Evolutionary conservation across 2,113 vertebrate species (phyloP), one percentile per base, ranked within the genome.

Genomic region (Peromyscus leucopus): DNA sequence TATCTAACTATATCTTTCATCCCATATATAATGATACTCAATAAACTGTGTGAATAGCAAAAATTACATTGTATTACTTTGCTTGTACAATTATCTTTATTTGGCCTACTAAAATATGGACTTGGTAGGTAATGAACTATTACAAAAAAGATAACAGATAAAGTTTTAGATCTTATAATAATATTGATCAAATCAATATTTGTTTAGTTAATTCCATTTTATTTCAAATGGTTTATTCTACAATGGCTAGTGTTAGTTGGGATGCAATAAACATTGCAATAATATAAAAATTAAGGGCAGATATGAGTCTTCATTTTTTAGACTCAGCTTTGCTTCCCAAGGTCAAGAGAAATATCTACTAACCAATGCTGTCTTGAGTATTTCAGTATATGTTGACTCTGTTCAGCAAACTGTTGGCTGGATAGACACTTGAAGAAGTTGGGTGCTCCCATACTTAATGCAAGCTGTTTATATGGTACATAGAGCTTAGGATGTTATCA

Each of bases 161-260:
- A 65, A 88, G 69, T 61, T 61, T 80, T 65, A 59, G 80, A 82
- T 87, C 55, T 91, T 63, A 72, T 69, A 82, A 48, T 78, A 89
- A 67, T 22, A 26, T 71, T 92, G 57, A 55, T 75, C 26, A 48
- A 79, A n/a, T 76, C 55, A 84, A 74, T 57, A 84, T 55, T 75
- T n/a, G 57, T 57, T 57, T 8, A 87, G n/a, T 71, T 55, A 71
- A 86, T 36, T 69, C 2, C 2, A 69, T 24, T 22, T 36, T 48
- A 67, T 69, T 69, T 69, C 42, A 67, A 84, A 74, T 74, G 31
- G 48, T 85, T 96, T 92, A 94, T 69, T 93, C 36, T 7, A 72
- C 46, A 51, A 72, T n/a, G 42, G 57, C 9, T 36, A 89, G 36
- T 11, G 16, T 3, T 69, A 65, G 33, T 9, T 92, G n/a, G 13